These are phyloP conservation scores for Pagrus major DNA, from an alignment of 2,113 vertebrate genomes.

Conservation along the genomic window DNA sequence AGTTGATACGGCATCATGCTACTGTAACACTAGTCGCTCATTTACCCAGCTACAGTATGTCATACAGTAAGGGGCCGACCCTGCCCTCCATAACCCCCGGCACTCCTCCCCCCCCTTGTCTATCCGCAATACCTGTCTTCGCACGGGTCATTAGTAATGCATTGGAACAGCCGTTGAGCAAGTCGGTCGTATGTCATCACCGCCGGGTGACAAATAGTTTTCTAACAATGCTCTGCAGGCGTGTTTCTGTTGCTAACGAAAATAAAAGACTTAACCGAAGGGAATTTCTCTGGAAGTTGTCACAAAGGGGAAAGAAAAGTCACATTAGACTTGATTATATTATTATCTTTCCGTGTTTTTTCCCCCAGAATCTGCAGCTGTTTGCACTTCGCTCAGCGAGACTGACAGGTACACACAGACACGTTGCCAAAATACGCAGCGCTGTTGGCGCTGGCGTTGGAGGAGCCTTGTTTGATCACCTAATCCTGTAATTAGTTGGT, in stretches of 20 bases:
- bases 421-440: conserved; percentile 62
- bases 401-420: conserved; percentile 55
- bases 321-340: conserved; percentile 36
- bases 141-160: conserved; percentile 11
- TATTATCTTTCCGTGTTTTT: background rate
- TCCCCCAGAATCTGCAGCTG: conserved; percentile 30
- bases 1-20: conserved; percentile 61
- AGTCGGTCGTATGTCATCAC: conserved; percentile 28
- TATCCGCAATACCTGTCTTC: conserved; percentile 34
- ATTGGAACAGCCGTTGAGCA: conserved; percentile 17
- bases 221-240: conserved; percentile 1
- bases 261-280: conserved; percentile 8
- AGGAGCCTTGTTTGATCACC: conserved; percentile 61
- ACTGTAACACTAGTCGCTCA: conserved; percentile 66
- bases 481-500: conserved; percentile 65
- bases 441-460: conserved; percentile 18
- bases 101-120: background rate
- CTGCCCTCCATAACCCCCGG: conserved; percentile 19
- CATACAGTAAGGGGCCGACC: conserved; percentile 25
- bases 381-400: conserved; percentile 47
- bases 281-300: conserved; percentile 3
- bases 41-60: conserved; percentile 45
- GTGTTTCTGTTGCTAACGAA: background rate
- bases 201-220: conserved; percentile 2
- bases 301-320: conserved; percentile 29